phyloP scores from a whole-genome alignment of 23 tunicate genomes.

The Trididemnum miniatum region DNA sequence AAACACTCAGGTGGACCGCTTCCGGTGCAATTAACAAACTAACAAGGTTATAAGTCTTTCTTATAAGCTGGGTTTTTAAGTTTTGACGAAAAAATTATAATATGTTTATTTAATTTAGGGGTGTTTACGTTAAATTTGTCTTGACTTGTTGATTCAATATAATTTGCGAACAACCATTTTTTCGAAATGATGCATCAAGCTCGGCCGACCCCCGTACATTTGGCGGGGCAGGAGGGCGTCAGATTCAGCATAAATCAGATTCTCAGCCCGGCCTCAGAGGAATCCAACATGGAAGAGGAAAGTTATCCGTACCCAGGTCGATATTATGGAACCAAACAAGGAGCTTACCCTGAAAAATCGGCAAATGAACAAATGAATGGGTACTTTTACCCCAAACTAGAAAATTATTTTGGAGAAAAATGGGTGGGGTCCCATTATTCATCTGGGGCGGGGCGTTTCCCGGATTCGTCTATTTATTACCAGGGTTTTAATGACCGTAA shows the following conservation, averaged over 20 bases:
- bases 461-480: slow-evolving; percentile 51
- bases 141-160: no score
- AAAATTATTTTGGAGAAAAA: slow-evolving; percentile 41
- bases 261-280: slow-evolving; percentile 76
- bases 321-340: not conserved
- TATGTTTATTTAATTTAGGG: no score
- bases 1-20: no score
- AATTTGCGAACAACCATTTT: no score
- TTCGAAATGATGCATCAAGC: slow-evolving; percentile 57
- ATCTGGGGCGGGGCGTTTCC: slow-evolving; percentile 37
- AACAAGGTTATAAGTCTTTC: no score
- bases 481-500: not conserved
- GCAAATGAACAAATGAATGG: not conserved
- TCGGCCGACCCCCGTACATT: slow-evolving; percentile 53
- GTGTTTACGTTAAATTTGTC: no score
- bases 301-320: not conserved
- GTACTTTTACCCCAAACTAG: slow-evolving; percentile 64
- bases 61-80: no score
- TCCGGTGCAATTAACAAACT: no score
- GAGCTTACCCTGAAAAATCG: not conserved
- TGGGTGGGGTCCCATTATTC: slow-evolving; percentile 57
- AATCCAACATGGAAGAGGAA: slow-evolving; percentile 58
- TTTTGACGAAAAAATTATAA: no score
- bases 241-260: slow-evolving; percentile 96
- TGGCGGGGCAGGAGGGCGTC: slow-evolving; percentile 70